phyloP scores from a whole-genome alignment of 2,888 invertebrate genomes.

The Xestia c-nigrum region DNA sequence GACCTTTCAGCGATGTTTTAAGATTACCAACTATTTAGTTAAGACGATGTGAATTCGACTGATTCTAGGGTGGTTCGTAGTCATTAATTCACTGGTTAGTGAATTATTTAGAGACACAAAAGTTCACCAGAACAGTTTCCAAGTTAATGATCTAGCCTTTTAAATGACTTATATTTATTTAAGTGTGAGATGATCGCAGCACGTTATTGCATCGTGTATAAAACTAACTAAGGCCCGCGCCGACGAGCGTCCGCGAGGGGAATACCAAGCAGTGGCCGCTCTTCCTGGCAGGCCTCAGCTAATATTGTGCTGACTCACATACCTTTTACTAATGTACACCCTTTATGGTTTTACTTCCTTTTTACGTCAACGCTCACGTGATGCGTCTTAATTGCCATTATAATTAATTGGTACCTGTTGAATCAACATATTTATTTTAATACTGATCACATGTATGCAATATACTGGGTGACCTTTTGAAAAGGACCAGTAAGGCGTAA shows the following conservation, averaged over 20 bases:
- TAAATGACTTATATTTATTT: slow-evolving; percentile 54
- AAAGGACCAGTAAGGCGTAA: background rate
- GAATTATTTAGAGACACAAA: no score
- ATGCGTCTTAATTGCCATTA: slow-evolving; percentile 44
- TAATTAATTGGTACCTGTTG: background rate
- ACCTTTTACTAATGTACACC: slow-evolving; percentile 78
- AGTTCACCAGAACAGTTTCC: background rate
- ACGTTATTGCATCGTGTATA: slow-evolving; percentile 58
- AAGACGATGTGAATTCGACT: background rate
- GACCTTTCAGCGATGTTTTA: background rate
- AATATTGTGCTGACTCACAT: slow-evolving; percentile 87
- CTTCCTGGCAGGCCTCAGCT: slow-evolving; percentile 72
- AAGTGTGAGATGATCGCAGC: slow-evolving; percentile 59
- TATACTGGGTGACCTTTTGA: background rate
- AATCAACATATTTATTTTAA: background rate
- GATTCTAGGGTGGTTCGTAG: no score
- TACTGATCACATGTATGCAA: background rate
- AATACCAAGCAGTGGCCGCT: slow-evolving; percentile 82
- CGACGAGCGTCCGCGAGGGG: slow-evolving; percentile 75
- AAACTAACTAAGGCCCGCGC: slow-evolving; percentile 67
- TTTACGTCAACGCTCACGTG: slow-evolving; percentile 67
- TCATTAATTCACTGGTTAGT: no score
- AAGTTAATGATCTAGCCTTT: slow-evolving; percentile 24
- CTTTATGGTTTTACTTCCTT: slow-evolving; percentile 77
- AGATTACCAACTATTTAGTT: background rate